Evolutionary conservation across 92 coral and sea anemone species (phyloP).

Genomic region (Virgularia gustaviana): DNA sequence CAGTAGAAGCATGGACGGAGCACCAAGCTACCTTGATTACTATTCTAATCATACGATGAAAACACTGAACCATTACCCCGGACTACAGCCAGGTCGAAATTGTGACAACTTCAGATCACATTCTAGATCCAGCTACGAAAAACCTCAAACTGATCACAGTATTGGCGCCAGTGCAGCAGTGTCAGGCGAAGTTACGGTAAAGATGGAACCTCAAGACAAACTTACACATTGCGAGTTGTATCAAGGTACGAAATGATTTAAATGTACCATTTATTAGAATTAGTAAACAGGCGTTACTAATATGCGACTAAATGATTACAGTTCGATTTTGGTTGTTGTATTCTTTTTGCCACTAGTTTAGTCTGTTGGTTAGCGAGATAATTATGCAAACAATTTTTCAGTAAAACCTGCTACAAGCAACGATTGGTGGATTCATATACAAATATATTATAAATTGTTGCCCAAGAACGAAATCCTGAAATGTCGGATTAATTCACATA

Average conservation of each 20-base stretch:
- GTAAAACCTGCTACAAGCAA: too few species aligned
- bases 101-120: slow-evolving; percentile 1
- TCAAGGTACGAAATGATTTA: slow-evolving; percentile 19
- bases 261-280: too few species aligned
- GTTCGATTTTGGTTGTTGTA: too few species aligned
- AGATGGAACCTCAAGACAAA: slow-evolving; percentile 29
- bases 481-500: too few species aligned
- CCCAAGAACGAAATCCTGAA: too few species aligned
- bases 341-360: too few species aligned
- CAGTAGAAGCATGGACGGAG: not conserved
- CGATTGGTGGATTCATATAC: too few species aligned
- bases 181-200: slow-evolving; percentile 15
- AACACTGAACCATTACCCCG: slow-evolving; percentile 7
- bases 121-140: not conserved
- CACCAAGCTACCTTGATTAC: slow-evolving; percentile 11
- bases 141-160: slow-evolving; percentile 18
- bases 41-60: slow-evolving; percentile 26
- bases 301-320: too few species aligned
- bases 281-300: too few species aligned
- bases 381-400: too few species aligned
- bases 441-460: too few species aligned
- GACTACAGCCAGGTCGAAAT: not conserved
- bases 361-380: too few species aligned
- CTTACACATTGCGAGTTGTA: slow-evolving; percentile 32
- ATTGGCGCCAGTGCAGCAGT: not conserved